Evolutionary conservation across 2,113 vertebrate genomes (phyloP).

Genomic region (Gasterosteus nipponicus): DNA sequence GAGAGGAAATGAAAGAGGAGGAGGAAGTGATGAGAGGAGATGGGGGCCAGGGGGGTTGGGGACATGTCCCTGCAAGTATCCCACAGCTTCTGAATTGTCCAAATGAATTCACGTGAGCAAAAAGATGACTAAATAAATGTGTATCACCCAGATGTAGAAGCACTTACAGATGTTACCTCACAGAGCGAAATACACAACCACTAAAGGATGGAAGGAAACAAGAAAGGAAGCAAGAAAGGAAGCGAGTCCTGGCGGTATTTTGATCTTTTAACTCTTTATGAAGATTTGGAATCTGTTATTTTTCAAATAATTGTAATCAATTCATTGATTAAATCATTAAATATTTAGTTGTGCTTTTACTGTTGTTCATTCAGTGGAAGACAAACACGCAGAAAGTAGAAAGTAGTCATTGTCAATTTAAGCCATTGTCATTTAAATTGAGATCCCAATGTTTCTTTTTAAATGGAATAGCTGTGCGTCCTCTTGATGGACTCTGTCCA

Average conservation of each 20-base stretch:
- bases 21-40: background rate
- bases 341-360: background rate
- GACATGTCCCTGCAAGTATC: background rate
- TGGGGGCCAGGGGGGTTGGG: background rate
- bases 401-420: background rate
- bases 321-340: too few relatives aligned
- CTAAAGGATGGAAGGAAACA: background rate
- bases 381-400: too few relatives aligned
- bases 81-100: background rate
- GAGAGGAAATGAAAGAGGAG: background rate
- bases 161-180: background rate
- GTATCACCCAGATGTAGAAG: background rate
- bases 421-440: background rate
- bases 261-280: too few relatives aligned
- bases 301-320: background rate
- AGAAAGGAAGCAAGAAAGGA: background rate
- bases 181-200: background rate
- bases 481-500: background rate
- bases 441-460: background rate
- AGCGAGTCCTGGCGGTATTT: background rate
- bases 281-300: background rate
- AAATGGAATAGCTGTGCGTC: background rate
- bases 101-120: background rate
- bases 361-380: background rate
- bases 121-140: background rate